Percentiles rank a stretch among this genome's conserved stretches.
phyloP scores from a whole-genome alignment of 2,113 vertebrate genomes.

The Platysteira castanea region DNA sequence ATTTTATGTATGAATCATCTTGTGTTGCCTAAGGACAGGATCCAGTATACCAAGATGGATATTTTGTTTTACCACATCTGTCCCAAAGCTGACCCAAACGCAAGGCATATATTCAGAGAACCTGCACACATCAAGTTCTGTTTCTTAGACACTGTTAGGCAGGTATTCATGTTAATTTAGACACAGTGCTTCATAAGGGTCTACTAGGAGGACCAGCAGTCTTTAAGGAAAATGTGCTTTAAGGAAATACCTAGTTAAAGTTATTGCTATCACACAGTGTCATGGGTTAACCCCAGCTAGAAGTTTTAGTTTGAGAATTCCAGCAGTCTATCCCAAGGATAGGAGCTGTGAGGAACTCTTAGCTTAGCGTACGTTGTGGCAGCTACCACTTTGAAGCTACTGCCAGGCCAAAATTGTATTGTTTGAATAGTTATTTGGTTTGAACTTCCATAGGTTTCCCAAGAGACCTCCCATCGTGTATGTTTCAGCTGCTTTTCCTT shows the following conservation, averaged over 20 bases:
- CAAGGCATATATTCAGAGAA: background rate
- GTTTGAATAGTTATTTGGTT: background rate
- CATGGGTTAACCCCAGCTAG: too few relatives aligned
- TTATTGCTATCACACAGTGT: background rate
- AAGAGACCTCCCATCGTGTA: background rate
- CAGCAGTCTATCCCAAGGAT: too few relatives aligned
- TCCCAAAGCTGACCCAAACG: background rate
- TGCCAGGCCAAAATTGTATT: background rate
- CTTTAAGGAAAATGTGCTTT: background rate
- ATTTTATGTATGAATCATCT: background rate
- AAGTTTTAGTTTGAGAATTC: too few relatives aligned
- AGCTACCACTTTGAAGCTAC: background rate
- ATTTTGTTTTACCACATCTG: background rate
- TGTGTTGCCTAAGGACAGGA: background rate
- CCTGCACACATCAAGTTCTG: background rate
- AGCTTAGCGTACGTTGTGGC: background rate
- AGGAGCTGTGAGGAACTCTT: background rate
- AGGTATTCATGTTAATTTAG: background rate
- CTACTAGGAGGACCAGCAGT: background rate
- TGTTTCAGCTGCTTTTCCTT: background rate
- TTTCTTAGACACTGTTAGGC: background rate
- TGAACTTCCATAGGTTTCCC: background rate
- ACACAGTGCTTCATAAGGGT: background rate
- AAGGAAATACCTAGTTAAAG: background rate
- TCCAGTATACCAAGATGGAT: background rate